Evolutionary conservation across 2,797 vertebrate genomes (phyloP), one percentile per base, ranked within the genome.

Genomic region (Melopsittacus undulatus): DNA sequence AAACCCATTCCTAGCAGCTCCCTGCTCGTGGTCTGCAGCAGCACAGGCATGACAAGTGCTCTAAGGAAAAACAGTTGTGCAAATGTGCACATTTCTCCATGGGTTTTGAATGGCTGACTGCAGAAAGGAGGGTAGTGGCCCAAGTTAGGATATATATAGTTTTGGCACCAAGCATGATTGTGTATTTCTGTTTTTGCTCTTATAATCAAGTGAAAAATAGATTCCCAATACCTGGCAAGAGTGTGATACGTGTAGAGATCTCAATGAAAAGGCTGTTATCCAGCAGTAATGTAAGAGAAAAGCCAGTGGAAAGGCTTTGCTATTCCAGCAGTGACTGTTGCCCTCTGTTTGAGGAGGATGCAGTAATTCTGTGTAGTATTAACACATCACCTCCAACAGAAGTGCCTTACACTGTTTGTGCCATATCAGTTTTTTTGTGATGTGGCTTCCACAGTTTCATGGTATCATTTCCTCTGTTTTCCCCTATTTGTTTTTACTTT

Each of bases 1-100:
- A 77, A 81, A 59, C 49, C 38, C 14, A 4, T 30, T 57, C n/a
- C 29, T 40, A 8, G 8, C 3, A 18, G 17, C 51, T 62, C 32
- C 34, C 43, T 1, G 0, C 51, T 46, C 2, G 0, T 30, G 1
- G 21, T 32, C 61, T 0, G 4, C 17, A 5, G 36, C 8, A n/a
- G 32, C 8, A 5, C 7, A 7, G 62, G 46, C 42, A 5, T 5
- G 12, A 45, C 0, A 5, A 29, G n/a, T 40, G 32, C 29, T 42
- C 7, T 22, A 2, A 54, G 48, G 49, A 15, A 11, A 73, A 51
- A 1, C 23, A 11, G 4, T 2, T 16, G 36, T n/a, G 61, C 29
- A 49, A 73, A 40, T 49, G 20, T 19, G 38, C n/a, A 56, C 4
- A 29, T 72, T 62, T 49, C 32, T 32, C 8, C 43, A 11, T 21